Base-by-base conservation (phyloP, 2,797 vertebrate genomes). In the Halcyon badia region DNA sequence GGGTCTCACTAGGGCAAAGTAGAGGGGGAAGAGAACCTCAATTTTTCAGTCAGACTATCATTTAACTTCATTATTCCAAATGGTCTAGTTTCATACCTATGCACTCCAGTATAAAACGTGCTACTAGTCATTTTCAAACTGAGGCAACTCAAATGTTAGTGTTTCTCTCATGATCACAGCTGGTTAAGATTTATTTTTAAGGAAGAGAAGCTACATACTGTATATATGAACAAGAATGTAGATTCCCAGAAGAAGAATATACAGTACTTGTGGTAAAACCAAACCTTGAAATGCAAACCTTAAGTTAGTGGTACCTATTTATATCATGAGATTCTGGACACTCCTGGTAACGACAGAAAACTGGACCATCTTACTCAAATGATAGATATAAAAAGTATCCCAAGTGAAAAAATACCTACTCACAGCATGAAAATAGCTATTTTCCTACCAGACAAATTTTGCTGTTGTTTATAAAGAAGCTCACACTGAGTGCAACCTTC, bases 171-270 rank as follows among this genome's bases (percentile, higher is more conserved):
- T 26, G 26, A 83, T 75, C 49, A 35, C 42, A 87, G 65, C 41
- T 86, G 37, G 75, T 88, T 86, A 91, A 90, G 33, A 49, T 69
- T 51, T 66, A 37, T 81, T 91, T 95, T 88, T 62, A 44, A 76
- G 66, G 31, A 94, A 68, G 7, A 71, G 61, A 94, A 44, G 3
- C 21, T 79, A 33, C 7, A 56, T 54, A 51, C 16, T 72, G 24
- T 72, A 86, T 37, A 54, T n/a, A 57, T 17, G 46, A 86, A 72
- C 24, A 86, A 78, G 52, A 92, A 87, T 30, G 31, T 49, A 61
- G 72, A 72, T 57, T 75, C 30, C 26, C 51, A 19, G 57, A 83
- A 25, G 48, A 49, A 52, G 51, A 52, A 52, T 52, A 52, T 52
- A 52, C 28, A 52, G 51, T 30, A 52, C 28, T 52, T 52, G 51